Percentiles rank a stretch among this genome's conserved stretches.
These are phyloP conservation scores for Clupea harengus DNA, from an alignment of 2,113 vertebrate genomes.

Conservation along the genomic window DNA sequence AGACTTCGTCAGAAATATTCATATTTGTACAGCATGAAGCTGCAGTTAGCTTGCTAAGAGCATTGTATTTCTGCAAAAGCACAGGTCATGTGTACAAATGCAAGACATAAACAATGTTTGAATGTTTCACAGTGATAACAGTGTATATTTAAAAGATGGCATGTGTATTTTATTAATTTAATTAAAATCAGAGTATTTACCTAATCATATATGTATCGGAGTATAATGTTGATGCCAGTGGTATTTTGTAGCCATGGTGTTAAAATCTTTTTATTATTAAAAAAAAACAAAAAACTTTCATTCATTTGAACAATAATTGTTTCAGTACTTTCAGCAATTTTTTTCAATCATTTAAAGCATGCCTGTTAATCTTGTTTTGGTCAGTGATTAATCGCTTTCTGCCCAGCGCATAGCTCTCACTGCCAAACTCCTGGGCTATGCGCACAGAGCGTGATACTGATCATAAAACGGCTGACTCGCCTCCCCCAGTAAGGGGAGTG, in stretches of 20 bases:
- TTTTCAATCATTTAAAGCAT: not conserved
- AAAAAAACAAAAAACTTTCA: too few species aligned
- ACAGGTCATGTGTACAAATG: not conserved
- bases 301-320: too few species aligned
- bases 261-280: too few species aligned
- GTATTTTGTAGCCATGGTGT: too few species aligned
- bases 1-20: not conserved
- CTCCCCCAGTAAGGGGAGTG: too few species aligned
- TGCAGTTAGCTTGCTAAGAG: not conserved
- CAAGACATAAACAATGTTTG: not conserved
- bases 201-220: too few species aligned
- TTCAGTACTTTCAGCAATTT: too few species aligned
- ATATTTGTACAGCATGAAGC: not conserved
- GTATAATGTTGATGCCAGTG: too few species aligned
- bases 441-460: not conserved
- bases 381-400: not conserved
- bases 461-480: not conserved
- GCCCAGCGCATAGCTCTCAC: not conserved
- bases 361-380: not conserved
- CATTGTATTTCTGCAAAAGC: not conserved
- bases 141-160: not conserved
- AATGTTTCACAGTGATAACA: not conserved
- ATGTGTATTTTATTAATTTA: not conserved
- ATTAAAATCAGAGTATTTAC: not conserved
- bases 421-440: not conserved